Evolutionary conservation across 2,113 vertebrate genomes (phyloP).

Genomic region (Myodes glareolus): DNA sequence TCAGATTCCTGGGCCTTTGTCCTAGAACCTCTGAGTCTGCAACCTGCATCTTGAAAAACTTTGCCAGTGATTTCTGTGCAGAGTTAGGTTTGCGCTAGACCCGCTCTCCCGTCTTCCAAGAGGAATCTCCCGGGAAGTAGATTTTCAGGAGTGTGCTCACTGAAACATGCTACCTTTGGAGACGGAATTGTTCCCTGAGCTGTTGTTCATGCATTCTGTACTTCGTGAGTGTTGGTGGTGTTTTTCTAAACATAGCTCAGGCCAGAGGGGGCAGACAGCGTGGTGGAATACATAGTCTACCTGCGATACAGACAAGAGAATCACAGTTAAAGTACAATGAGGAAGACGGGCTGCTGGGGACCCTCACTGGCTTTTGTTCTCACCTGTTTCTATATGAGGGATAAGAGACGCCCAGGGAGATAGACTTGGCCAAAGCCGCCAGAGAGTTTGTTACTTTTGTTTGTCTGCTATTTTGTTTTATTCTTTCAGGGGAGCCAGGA

Average conservation of each 20-base stretch:
- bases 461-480: background rate
- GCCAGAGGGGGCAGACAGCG: background rate
- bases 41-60: slow-evolving; percentile 46
- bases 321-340: fast-evolving
- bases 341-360: no score
- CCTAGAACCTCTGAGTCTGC: slow-evolving; percentile 35
- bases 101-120: background rate
- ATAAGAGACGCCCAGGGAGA: background rate
- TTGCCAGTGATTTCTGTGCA: background rate
- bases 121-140: background rate
- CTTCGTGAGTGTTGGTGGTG: background rate
- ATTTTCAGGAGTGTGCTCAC: background rate
- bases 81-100: background rate
- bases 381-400: background rate
- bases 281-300: background rate
- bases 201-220: background rate
- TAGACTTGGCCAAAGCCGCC: background rate
- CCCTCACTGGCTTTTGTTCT: fast-evolving
- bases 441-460: background rate
- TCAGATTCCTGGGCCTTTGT: slow-evolving; percentile 66
- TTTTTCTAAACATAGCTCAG: background rate
- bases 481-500: background rate
- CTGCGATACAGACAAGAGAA: background rate
- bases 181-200: background rate
- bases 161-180: background rate